Evolutionary conservation across 2,888 invertebrate genomes (phyloP), one percentile per base, ranked within the genome.

Genomic region (Antheraea yamamai): DNA sequence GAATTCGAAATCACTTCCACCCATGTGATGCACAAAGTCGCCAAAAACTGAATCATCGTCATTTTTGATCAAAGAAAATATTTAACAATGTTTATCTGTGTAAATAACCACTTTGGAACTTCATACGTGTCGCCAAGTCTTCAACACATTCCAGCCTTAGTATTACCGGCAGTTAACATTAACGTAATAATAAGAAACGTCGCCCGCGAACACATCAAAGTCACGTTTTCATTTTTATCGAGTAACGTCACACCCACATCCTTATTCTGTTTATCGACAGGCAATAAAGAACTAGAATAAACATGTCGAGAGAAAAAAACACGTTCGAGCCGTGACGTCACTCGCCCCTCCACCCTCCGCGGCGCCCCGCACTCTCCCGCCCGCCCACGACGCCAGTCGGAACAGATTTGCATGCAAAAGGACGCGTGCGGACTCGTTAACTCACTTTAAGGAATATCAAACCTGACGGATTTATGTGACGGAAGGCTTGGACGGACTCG

Each of bases 211-310:
- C 64, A 26, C 30, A 66, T 66, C 30, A 30, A 66, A 66, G 64
- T 66, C 64, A 66, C 64, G 16, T 66, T 66, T 30, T 30, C 64
- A 66, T 66, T 18, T 66, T 16, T 14, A 6, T 16, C 26, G 14
- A 26, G 30, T 30, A 66, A 30, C 16, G 14, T 66, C 30, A 66
- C 64, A 66, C 64, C 64, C 64, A 66, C 64, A 14, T 66, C 70
- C 58, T 71, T 55, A 73, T 73, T 71, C 70, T 70, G 70, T 71
- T 47, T 70, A 71, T 71, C 61, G 74, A 47, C 51, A 73, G 30
- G 72, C 51, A 76, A 76, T 76, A 72, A 72, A 70, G 76, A 72
- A 70, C 52, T 18, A 72, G 72, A 74, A 76, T 76, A 76, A 74
- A 76, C 76, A 74, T 51, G 76, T 52, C 64, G 30, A 30, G 8